Base-by-base conservation (phyloP, 2,888 invertebrate species). In the Gymnoscelis rufifasciata region DNA sequence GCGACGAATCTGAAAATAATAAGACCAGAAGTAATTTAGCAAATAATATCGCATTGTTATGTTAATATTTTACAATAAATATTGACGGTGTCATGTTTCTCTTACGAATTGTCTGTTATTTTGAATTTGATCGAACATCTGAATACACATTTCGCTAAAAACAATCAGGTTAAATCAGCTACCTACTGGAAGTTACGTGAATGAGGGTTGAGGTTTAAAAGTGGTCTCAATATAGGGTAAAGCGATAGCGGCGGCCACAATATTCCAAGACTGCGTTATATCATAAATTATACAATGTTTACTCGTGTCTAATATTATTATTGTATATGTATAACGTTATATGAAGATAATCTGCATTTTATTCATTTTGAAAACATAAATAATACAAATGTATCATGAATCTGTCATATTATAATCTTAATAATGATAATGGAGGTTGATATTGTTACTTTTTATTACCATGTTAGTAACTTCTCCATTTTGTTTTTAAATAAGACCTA, bases 241-340 rank as follows among this genome's bases (percentile, higher is more conserved):
- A 19, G 5, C 3, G 2, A 19, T 19, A 68, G 66, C 67, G 71
- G 64, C 62, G 49, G 41, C 44, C 70, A 70, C 74, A 76, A 79
- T 72, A 74, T 74, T 73, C 66, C 75, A 87, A 86, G 87, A 86
- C 86, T 87, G 87, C 83, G 71, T 77, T 80, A 73, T 66, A 69
- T 68, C 66, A 57, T 62, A 60, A 60, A 56, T 59, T 51, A 76
- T 73, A 78, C 66, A 72, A 75, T 77, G 69, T 78, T 78, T 78
- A 79, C 68, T 76, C 70, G 74, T 74, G 66, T 48, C 44, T 35
- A 45, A 51, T 62, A 56, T 62, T 60, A 57, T 60, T 61, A 40
- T 52, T 49, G 39, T 46, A 27, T 38, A 11, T 47, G 29, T 43
- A 47, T 15, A n/a, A 33, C 15, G 42, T 49, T 11, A 35, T 35